phyloP scores from a whole-genome alignment of 1,140 invertebrate species.

The Chrysomallon squamiferum region DNA sequence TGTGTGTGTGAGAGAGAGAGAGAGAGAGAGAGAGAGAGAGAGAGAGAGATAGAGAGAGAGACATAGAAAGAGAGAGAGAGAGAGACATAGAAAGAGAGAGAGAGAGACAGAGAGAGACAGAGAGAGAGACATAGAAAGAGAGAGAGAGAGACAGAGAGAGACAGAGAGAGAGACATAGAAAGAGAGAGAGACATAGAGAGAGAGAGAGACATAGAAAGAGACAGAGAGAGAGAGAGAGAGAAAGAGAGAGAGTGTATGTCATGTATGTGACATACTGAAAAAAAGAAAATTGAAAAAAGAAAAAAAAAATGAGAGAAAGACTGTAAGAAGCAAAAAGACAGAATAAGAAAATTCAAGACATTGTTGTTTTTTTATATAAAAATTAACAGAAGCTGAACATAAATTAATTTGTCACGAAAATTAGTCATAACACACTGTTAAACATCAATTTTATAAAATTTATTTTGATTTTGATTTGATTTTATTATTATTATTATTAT shows the following conservation, averaged over 20 bases:
- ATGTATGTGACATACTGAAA: too few relatives aligned
- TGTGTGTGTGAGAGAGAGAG: constrained; percentile 1
- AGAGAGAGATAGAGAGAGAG: not conserved
- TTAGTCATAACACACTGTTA: too few relatives aligned
- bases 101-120: not conserved
- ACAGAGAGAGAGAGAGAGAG: not conserved
- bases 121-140: not conserved
- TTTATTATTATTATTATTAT: too few relatives aligned
- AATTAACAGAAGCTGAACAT: too few relatives aligned
- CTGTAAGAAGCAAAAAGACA: too few relatives aligned
- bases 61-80: not conserved
- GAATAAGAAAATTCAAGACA: too few relatives aligned
- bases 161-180: not conserved
- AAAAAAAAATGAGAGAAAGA: too few relatives aligned
- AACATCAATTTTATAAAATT: too few relatives aligned
- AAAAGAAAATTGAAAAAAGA: too few relatives aligned
- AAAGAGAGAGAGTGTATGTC: not conserved
- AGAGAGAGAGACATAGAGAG: not conserved
- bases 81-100: not conserved
- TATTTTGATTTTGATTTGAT: too few relatives aligned
- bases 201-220: not conserved
- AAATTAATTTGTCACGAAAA: too few relatives aligned
- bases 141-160: not conserved
- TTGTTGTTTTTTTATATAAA: too few relatives aligned
- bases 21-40: not conserved